phyloP scores from a whole-genome alignment of 2,888 invertebrate species.

The Hypena proboscidalis region DNA sequence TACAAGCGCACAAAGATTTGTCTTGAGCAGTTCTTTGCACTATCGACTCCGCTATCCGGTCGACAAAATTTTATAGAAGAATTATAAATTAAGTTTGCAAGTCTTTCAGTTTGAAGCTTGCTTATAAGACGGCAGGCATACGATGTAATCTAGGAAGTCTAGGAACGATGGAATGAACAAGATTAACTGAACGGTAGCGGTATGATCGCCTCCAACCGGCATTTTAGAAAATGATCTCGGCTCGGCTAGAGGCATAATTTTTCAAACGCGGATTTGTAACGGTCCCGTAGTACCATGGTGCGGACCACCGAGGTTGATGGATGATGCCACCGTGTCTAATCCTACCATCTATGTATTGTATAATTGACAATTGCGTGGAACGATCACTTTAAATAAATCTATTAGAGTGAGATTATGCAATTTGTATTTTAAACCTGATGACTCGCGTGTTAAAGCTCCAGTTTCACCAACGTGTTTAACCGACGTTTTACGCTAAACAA shows the following conservation, averaged over 20 bases:
- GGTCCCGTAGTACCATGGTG: conserved; percentile 56
- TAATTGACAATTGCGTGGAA: conserved; percentile 44
- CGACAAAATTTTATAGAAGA: too few relatives aligned
- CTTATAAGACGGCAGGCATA: conserved; percentile 34
- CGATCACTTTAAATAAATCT: conserved; percentile 36
- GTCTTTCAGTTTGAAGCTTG: conserved; percentile 31
- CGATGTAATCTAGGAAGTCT: conserved; percentile 40
- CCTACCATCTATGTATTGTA: conserved; percentile 55
- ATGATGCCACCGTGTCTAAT: conserved; percentile 56
- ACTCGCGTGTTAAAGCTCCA: too few relatives aligned
- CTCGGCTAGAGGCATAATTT: conserved; percentile 49
- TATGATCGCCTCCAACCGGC: conserved; percentile 46
- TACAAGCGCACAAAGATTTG: too few relatives aligned
- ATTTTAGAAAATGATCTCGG: conserved; percentile 57
- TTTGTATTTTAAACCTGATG: conserved; percentile 27
- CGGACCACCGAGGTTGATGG: conserved; percentile 66
- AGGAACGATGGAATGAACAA: conserved; percentile 42
- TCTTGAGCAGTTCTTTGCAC: too few relatives aligned
- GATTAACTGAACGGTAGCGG: conserved; percentile 48
- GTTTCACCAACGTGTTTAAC: too few relatives aligned
- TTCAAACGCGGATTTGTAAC: conserved; percentile 66
- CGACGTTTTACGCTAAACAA: too few relatives aligned
- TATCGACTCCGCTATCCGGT: too few relatives aligned
- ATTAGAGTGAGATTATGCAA: conserved; percentile 31
- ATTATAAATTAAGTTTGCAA: conserved; percentile 26